Evolutionary conservation across 2,888 invertebrate species (phyloP), one percentile per base, ranked within the genome.

Genomic region (Thereva nobilitata): DNA sequence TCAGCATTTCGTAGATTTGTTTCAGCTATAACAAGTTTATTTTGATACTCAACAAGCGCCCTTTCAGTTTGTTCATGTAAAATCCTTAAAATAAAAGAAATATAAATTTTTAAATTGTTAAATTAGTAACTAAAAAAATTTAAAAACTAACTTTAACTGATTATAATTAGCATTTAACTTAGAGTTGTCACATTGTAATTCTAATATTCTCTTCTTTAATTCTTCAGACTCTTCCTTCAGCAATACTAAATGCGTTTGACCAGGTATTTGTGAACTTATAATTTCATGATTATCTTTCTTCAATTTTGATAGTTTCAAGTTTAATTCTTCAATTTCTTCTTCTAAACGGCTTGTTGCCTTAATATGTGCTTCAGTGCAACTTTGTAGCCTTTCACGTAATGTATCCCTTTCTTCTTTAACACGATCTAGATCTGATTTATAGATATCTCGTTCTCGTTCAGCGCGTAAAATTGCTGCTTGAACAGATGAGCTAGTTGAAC

Each of bases 21-120:
- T 76, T 90, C 89, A 8, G 85, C 79, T 71, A 85, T 83, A 47
- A 85, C 75, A 44, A 91, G 77, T 78, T 90, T 88, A 76, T 84
- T 85, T 77, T 91, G 90, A 66, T 87, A 83, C 72, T 90, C 89
- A 64, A 84, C 83, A 68, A 89, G 83, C 52, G 89, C 86, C 74
- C 87, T 86, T 78, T 92, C 91, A 4, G 90, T 89, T 82, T 92
- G 90, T 73, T 90, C 85, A 74, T 92, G 90, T 56, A 91, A 82
- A 71, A 87, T 84, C 78, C 91, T 92, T 65, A 80, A 70, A 53
- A 67, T 59, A 53, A 59, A 59, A 57, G 50, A 45, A 64, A 59
- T 23, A 35, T 9, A 3, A 34, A 54, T 34, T 89, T 89, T 64
- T 81, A 69, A 59, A 68, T 61, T 54, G 42, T 45, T 45, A 44